These are phyloP conservation scores for Tapirus terrestris DNA, from an alignment of 2,113 vertebrate genomes.

Conservation along the genomic window DNA sequence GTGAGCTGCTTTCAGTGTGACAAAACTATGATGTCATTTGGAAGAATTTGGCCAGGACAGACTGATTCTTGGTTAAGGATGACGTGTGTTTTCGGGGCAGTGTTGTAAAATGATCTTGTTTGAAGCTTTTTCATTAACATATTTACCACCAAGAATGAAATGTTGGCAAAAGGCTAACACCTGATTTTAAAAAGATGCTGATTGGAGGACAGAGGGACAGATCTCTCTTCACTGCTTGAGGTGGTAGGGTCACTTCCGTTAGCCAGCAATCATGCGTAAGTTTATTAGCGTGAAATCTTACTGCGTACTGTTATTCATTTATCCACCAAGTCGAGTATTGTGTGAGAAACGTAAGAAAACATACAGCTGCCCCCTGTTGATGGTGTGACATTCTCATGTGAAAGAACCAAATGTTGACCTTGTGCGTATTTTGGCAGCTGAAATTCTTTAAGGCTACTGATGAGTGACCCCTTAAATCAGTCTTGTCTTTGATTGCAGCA, in stretches of 20 bases:
- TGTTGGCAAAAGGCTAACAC: background rate
- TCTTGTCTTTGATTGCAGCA: background rate
- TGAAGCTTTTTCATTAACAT: background rate
- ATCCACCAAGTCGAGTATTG: constrained; percentile 69
- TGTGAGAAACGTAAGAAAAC: constrained; percentile 78
- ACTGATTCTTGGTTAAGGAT: background rate
- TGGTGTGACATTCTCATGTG: constrained; percentile 73
- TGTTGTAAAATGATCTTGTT: background rate
- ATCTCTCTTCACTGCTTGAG: constrained; percentile 49
- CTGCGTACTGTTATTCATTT: constrained; percentile 78
- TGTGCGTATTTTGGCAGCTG: constrained; percentile 84
- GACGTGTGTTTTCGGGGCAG: background rate
- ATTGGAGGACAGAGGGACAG: constrained; percentile 65
- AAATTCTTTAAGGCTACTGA: constrained; percentile 71
- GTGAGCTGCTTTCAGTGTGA: background rate
- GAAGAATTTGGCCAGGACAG: background rate
- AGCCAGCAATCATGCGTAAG: constrained; percentile 35
- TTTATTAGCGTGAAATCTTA: constrained; percentile 71
- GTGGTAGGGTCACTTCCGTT: constrained; percentile 60
- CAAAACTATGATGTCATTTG: background rate
- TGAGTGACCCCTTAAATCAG: constrained; percentile 48
- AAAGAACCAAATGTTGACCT: constrained; percentile 44
- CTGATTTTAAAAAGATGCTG: background rate
- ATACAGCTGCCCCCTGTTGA: constrained; percentile 75
- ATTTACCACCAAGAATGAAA: background rate